These are phyloP conservation scores for Manis crassicaudata DNA, from an alignment of 2,797 vertebrate species.

Conservation along the genomic window DNA sequence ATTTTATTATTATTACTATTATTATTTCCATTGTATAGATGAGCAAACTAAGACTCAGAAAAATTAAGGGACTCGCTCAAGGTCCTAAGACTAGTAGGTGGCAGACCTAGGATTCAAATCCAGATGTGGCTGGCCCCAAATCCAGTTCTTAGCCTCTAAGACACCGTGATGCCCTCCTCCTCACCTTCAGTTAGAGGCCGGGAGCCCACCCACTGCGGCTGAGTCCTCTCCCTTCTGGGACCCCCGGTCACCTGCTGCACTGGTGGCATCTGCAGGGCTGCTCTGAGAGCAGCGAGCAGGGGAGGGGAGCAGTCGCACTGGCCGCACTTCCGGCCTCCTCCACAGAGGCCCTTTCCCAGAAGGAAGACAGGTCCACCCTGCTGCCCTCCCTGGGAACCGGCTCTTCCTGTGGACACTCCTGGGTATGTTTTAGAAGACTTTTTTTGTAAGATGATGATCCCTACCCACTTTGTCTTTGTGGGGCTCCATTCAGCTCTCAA, in stretches of 20 bases:
- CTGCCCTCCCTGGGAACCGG: rapidly evolving
- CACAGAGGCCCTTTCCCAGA: rapidly evolving
- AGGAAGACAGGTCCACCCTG: not conserved
- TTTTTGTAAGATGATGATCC: not conserved
- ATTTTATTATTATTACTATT: no score
- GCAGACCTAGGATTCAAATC: not conserved
- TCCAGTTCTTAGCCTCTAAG: not conserved
- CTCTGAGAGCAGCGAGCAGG: not conserved
- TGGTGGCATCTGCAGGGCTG: not conserved
- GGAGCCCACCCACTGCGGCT: rapidly evolving
- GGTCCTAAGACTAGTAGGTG: not conserved
- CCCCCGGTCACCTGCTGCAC: not conserved
- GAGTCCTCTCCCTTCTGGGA: not conserved
- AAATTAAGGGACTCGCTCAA: not conserved
- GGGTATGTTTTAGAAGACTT: not conserved
- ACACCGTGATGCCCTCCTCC: not conserved
- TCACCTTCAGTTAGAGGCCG: not conserved
- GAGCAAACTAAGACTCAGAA: not conserved
- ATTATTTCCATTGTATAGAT: not conserved
- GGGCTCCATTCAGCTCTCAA: not conserved
- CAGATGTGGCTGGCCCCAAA: not conserved
- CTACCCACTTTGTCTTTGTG: not conserved
- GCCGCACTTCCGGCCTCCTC: rapidly evolving
- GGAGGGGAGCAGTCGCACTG: not conserved
- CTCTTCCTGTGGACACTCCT: rapidly evolving